phyloP scores from a whole-genome alignment of 2,888 invertebrate genomes.

The Tenodera sinensis region DNA sequence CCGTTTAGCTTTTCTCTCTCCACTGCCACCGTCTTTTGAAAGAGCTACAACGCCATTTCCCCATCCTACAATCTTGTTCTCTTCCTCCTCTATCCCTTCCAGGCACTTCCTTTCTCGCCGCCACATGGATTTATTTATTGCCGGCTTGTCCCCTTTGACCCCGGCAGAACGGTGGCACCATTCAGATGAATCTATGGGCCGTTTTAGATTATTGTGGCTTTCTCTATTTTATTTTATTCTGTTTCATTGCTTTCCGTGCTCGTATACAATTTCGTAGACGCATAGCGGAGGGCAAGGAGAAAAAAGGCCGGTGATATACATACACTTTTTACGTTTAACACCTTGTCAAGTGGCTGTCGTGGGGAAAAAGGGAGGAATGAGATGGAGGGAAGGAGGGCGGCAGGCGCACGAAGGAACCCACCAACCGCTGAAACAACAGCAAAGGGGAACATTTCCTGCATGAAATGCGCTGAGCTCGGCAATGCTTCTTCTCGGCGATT shows the following conservation, averaged over 20 bases:
- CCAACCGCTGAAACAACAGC: neutral
- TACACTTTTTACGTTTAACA: conserved; percentile 7
- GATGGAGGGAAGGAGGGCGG: neutral
- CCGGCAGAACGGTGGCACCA: conserved; percentile 28
- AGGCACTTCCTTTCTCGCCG: conserved; percentile 14
- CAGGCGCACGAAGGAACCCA: neutral
- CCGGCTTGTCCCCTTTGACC: conserved; percentile 24
- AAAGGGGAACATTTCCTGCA: neutral
- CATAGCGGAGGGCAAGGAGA: neutral
- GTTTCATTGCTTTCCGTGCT: conserved; percentile 4
- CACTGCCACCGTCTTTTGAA: neutral
- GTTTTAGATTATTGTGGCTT: conserved; percentile 29
- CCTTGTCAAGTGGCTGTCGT: neutral
- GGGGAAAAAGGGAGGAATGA: neutral
- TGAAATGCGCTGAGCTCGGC: neutral
- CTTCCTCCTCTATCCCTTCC: neutral
- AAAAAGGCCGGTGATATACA: neutral
- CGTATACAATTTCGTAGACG: conserved; percentile 11
- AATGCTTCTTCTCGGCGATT: neutral
- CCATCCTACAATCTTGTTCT: conserved; percentile 9
- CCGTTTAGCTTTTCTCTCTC: neutral
- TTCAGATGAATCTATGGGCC: conserved; percentile 29
- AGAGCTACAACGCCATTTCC: neutral
- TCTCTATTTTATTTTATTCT: conserved; percentile 21
- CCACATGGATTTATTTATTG: conserved; percentile 26